A percentile compares a stretch with the other conserved stretches of the same genome.
Conservation (phyloP, 2,113 vertebrate genomes). For the Gorsachius goisagi region DNA sequence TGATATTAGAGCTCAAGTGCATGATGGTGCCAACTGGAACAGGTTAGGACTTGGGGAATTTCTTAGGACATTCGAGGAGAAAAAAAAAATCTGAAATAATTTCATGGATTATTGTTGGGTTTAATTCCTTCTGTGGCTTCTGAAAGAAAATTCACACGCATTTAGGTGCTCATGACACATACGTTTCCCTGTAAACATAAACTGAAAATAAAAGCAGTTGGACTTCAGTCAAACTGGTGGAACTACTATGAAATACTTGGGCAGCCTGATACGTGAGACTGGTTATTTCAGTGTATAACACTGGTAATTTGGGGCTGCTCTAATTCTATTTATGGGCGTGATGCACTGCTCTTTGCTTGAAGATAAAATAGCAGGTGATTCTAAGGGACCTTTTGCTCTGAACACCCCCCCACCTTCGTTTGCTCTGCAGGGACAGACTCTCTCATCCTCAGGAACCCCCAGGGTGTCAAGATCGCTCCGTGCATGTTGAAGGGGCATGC, state of each 20-base stretch:
- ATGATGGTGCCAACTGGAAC: conserved; percentile 53
- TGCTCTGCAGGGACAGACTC: background rate
- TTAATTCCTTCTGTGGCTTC: conserved; percentile 40
- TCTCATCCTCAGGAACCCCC: background rate
- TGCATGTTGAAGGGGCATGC: no score
- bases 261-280: background rate
- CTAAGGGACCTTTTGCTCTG: background rate
- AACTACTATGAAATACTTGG: background rate
- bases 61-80: background rate
- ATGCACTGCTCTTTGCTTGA: background rate
- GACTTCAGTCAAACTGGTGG: background rate
- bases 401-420: no score
- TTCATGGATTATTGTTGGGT: conserved; percentile 9
- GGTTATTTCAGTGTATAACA: background rate
- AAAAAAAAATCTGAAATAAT: conserved; percentile 30
- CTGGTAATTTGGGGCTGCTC: background rate
- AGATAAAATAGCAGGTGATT: background rate
- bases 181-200: background rate
- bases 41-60: conserved; percentile 45
- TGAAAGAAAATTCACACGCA: background rate
- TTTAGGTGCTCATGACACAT: background rate
- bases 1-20: conserved; percentile 38
- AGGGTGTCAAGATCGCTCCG: background rate
- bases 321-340: background rate
- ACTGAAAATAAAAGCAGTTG: background rate